phyloP scores from a whole-genome alignment of 2,113 vertebrate species.

The Bufo gargarizans region DNA sequence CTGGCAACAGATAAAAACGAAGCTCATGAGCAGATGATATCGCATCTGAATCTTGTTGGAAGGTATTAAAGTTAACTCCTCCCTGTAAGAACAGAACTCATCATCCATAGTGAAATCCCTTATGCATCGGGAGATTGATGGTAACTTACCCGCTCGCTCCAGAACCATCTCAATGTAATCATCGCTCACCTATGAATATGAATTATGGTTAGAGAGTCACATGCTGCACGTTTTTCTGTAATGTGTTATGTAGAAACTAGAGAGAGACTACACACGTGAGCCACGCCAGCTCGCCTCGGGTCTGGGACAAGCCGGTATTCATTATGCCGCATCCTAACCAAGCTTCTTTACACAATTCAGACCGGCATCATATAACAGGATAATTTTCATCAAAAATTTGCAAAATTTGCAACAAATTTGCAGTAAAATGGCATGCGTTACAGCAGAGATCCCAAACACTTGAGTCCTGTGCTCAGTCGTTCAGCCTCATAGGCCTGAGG shows the following conservation, averaged over 20 bases:
- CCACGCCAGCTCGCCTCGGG: background rate
- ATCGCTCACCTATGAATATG: background rate
- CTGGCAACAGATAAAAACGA: conserved; percentile 25
- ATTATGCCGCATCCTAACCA: background rate
- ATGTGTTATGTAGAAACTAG: background rate
- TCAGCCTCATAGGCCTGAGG: too few species aligned
- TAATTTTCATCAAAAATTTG: too few species aligned
- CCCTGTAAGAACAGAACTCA: background rate
- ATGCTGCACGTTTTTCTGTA: background rate
- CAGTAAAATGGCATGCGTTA: too few species aligned
- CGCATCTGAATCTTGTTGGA: conserved; percentile 18
- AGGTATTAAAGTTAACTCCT: background rate
- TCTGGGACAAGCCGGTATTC: background rate
- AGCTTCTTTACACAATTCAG: background rate
- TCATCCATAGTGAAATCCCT: background rate
- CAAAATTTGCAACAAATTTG: too few species aligned
- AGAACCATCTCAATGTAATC: background rate
- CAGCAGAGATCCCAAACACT: too few species aligned
- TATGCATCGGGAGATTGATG: background rate
- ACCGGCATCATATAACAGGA: background rate
- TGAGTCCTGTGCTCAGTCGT: too few species aligned
- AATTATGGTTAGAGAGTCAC: background rate
- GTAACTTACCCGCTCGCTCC: background rate
- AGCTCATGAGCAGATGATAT: conserved; percentile 9
- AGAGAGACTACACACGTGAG: background rate